A percentile compares a stretch with the other conserved stretches of the same genome.
These are phyloP conservation scores for Myxocyprinus asiaticus DNA, from an alignment of 2,113 vertebrate genomes.

Conservation along the genomic window DNA sequence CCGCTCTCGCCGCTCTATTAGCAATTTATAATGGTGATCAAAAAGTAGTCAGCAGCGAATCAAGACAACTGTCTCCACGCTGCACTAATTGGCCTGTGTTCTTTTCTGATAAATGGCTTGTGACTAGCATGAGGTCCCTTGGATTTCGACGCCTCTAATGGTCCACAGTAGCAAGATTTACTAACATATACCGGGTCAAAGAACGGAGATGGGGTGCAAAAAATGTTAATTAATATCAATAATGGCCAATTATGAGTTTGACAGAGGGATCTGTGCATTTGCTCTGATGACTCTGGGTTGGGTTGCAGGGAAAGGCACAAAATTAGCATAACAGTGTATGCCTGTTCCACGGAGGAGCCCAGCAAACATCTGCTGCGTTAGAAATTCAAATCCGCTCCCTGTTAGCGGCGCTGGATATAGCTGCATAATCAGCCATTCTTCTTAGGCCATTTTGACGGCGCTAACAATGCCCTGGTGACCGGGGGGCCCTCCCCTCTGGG, in stretches of 20 bases:
- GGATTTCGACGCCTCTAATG: conserved; percentile 94
- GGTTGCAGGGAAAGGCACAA: conserved; percentile 90
- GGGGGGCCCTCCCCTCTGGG: conserved; percentile 79
- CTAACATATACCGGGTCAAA: conserved; percentile 97
- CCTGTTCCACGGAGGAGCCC: conserved; percentile 87
- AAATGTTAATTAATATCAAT: conserved; percentile 99
- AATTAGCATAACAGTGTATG: conserved; percentile 99
- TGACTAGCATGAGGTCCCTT: conserved; percentile 82
- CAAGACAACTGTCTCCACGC: conserved; percentile 96
- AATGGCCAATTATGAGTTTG: conserved; percentile 99
- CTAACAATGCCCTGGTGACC: conserved; percentile 87
- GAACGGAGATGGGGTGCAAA: conserved; percentile 90
- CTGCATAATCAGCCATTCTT: conserved; percentile 95
- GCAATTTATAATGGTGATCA: conserved; percentile 99
- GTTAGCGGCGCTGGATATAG: conserved; percentile 86
- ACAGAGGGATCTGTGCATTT: conserved; percentile 96
- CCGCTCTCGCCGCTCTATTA: conserved; percentile 97
- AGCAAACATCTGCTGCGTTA: conserved; percentile 99
- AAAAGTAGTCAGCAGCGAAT: conserved; percentile 97
- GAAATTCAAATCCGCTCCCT: conserved; percentile 98
- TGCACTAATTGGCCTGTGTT: conserved; percentile 99
- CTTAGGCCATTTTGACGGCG: conserved; percentile 83
- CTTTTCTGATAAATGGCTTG: conserved; percentile 97
- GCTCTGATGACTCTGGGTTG: conserved; percentile 79
- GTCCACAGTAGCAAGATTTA: conserved; percentile 95